Conservation (phyloP, 2,797 vertebrate species). For the Tapirus indicus region DNA sequence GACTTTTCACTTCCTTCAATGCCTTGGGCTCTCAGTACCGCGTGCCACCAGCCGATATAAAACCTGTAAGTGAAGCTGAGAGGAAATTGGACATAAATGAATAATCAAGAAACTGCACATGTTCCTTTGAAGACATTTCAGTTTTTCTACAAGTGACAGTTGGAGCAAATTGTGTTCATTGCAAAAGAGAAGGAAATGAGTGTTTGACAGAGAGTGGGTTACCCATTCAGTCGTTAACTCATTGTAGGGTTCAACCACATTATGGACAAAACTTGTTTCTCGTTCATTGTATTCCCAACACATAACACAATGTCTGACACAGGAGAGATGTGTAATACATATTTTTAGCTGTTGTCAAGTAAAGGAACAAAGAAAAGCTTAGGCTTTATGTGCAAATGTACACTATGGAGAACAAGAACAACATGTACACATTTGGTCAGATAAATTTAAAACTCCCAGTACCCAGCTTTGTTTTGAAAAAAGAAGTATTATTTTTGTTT, state of each 20-base stretch:
- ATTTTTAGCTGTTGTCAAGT: neutral
- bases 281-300: neutral
- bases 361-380: neutral
- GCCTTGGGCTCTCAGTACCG: neutral
- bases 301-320: neutral
- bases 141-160: slow-evolving; percentile 53
- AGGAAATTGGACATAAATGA: slow-evolving; percentile 28
- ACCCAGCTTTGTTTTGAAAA: neutral
- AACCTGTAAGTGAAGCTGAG: slow-evolving; percentile 14
- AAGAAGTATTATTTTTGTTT: neutral
- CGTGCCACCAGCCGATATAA: neutral
- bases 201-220: neutral
- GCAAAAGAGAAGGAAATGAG: neutral
- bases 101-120: neutral
- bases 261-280: neutral
- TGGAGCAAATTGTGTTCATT: slow-evolving; percentile 26
- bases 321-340: neutral
- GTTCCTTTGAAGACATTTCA: slow-evolving; percentile 42
- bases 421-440: neutral
- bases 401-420: neutral
- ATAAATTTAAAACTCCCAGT: neutral
- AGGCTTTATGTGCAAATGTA: neutral
- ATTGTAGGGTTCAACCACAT: neutral
- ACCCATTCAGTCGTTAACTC: neutral
- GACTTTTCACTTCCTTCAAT: slow-evolving; percentile 46